phyloP scores from a whole-genome alignment of 2,797 vertebrate species.

The Trachops cirrhosus region DNA sequence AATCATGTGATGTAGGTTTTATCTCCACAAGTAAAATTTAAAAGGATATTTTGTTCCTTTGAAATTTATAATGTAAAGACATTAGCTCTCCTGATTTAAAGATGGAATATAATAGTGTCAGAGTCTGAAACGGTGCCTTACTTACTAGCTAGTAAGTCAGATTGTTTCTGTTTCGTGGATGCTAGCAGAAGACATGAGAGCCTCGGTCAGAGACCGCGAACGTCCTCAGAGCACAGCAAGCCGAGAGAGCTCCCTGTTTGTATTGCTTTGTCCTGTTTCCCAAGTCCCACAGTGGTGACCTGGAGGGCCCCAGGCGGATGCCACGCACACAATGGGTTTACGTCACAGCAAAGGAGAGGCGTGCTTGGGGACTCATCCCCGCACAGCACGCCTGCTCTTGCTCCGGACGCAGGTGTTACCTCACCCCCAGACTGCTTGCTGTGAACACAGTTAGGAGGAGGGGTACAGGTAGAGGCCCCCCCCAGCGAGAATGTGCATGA shows the following conservation, averaged over 20 bases:
- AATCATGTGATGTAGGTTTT: not conserved
- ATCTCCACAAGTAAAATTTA: not conserved
- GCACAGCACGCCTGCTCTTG: not conserved
- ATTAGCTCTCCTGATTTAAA: constrained; percentile 9
- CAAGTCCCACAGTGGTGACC: not conserved
- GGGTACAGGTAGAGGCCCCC: not conserved
- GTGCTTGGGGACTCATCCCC: not conserved
- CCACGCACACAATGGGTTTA: too few species aligned
- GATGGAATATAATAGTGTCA: not conserved
- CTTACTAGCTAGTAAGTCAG: not conserved
- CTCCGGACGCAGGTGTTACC: not conserved
- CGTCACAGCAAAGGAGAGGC: not conserved
- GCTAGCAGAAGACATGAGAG: not conserved
- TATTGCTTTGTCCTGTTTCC: not conserved
- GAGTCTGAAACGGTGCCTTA: not conserved
- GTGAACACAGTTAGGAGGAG: not conserved
- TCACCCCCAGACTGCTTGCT: not conserved
- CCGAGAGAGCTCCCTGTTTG: not conserved
- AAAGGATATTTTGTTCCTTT: constrained; percentile 31
- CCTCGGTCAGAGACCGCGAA: not conserved
- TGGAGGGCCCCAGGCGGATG: not conserved
- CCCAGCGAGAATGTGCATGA: not conserved
- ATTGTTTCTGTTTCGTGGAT: not conserved
- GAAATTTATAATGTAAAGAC: not conserved
- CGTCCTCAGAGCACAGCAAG: not conserved